Evolutionary conservation across 2,888 invertebrate genomes (phyloP).

Genomic region (Corythucha ciliata): DNA sequence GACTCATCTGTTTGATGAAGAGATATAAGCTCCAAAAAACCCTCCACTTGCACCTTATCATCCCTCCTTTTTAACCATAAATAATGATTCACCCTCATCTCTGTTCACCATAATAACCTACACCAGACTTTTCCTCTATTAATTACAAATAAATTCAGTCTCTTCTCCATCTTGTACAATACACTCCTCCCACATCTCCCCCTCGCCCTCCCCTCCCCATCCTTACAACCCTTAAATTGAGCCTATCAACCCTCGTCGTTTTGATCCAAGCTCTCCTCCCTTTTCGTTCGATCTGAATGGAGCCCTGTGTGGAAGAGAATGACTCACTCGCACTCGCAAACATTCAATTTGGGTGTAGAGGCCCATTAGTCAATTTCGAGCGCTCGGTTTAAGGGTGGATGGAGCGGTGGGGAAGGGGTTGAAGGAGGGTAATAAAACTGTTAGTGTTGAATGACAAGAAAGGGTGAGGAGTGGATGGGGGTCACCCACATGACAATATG

Average conservation of each 20-base stretch:
- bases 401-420: not conserved
- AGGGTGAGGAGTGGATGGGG: not conserved
- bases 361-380: slow-evolving; percentile 22
- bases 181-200: not conserved
- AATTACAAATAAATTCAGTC: slow-evolving; percentile 20
- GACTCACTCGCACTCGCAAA: slow-evolving; percentile 22
- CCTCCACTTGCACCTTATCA: slow-evolving; percentile 9
- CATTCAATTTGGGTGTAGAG: slow-evolving; percentile 19
- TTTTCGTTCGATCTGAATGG: too few species aligned
- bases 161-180: not conserved
- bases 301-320: slow-evolving; percentile 4
- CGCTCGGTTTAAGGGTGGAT: slow-evolving; percentile 18
- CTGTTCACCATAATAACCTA: not conserved
- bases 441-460: too few species aligned
- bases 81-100: not conserved
- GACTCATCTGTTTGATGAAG: slow-evolving; percentile 21
- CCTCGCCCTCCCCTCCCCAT: not conserved
- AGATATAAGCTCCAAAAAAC: slow-evolving; percentile 10
- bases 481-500: slow-evolving; percentile 20
- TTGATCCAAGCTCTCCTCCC: too few species aligned
- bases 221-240: not conserved
- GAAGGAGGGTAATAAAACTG: not conserved
- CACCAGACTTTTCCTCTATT: slow-evolving; percentile 13
- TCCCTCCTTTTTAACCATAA: slow-evolving; percentile 6
- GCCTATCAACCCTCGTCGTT: too few species aligned